Evolutionary conservation across 2,888 invertebrate genomes (phyloP), one percentile per base, ranked within the genome.

Genomic region (Gibbula magus): DNA sequence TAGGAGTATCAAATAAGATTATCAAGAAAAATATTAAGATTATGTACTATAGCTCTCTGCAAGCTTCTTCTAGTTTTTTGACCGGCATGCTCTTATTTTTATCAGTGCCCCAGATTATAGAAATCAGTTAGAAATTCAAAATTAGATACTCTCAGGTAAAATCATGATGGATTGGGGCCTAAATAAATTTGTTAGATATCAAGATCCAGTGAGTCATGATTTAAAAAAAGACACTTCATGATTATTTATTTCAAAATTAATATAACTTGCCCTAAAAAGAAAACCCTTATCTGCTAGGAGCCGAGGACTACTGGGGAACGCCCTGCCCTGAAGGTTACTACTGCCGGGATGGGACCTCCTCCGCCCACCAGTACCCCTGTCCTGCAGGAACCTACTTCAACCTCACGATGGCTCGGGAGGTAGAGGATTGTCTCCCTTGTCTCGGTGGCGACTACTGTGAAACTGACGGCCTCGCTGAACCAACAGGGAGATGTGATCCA

Each of bases 381-480:
- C 91, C 91, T 39, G 86, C 88, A 2, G 88, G 90, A 39, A 89
- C 91, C 20, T 91, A 85, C 86, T 90, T 87, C 84, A 90, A 91
- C 78, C 81, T 85, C 20, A 90, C 91, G 8, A 85, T 86, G 84
- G 89, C 89, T 10, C 85, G 84, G 25, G 85, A 86, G 22, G 73
- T 87, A 13, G 22, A 78, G 5, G 91, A 91, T 81, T 92, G 92
- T 83, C 81, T 90, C 51, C 85, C 89, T 54, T 92, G 92, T 83
- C 89, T 90, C 35, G 89, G 90, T 0, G 92, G 92, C 35, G 81
- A 87, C 20, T 92, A 90, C 81, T 92, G 92, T 85, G 88, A 86
- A 35, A 88, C 87, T 5, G 84, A 86, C 67, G 91, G 88, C 16
- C 87, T 89, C 2, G 79, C 81, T 32, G 75, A 53, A 13, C 90